These are phyloP conservation scores for Rapana venosa DNA, from an alignment of 2,888 invertebrate species.

Conservation along the genomic window DNA sequence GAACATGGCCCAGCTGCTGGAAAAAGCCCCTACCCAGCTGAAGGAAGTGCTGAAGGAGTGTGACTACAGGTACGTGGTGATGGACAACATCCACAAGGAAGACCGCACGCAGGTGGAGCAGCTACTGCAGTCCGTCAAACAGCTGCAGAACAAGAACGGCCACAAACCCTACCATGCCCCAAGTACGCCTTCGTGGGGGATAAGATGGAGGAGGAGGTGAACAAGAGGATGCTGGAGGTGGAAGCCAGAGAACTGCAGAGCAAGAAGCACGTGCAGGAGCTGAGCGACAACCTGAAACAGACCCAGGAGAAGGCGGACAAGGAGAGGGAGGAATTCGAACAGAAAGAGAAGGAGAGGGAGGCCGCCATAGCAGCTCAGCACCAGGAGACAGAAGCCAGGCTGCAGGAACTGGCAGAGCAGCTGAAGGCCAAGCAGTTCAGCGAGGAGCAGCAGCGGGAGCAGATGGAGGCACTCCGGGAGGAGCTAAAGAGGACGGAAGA, in stretches of 20 bases:
- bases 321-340: background rate
- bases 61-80: background rate
- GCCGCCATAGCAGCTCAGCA: background rate
- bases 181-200: background rate
- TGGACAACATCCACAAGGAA: constrained; percentile 1
- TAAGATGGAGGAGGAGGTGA: background rate
- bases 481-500: background rate
- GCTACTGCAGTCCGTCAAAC: background rate
- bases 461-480: background rate
- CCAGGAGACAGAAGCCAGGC: constrained; percentile 1
- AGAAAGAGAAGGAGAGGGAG: background rate
- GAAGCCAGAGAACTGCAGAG: background rate
- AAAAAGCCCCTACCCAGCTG: background rate
- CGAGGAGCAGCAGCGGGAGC: background rate
- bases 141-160: background rate
- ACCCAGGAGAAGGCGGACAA: background rate
- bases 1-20: background rate
- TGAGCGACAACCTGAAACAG: background rate
- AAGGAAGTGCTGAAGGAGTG: background rate
- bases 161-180: background rate
- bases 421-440: background rate
- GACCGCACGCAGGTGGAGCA: background rate
- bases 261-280: constrained; percentile 1
- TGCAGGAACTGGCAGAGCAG: background rate
- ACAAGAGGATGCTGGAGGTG: background rate